Evolutionary conservation across 2,113 vertebrate species (phyloP), one percentile per base, ranked within the genome.

Genomic region (Podarcis muralis): DNA sequence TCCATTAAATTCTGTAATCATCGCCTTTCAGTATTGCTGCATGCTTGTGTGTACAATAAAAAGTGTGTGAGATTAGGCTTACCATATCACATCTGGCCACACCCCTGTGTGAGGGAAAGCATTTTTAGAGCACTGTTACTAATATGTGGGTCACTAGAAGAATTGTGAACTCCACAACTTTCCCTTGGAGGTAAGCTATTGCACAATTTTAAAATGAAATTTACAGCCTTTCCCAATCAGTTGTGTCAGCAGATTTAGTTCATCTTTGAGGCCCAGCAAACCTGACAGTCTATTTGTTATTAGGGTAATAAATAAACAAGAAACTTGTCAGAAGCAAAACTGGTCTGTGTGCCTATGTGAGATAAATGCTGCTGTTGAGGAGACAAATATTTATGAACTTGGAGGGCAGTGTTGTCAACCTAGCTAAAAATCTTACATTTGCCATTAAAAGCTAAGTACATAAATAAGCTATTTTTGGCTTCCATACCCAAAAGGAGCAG

Each of bases 201-300:
- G 88, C 91, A 92, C 81, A 80, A 35, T 92, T 94, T 95, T 93
- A 93, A 94, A 62, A 88, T 88, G 59, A 94, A 95, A 96, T 95
- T 95, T 96, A 88, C 87, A 94, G 93, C 90, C 40, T 0, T 88
- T 95, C 90, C 91, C 93, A 95, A 95, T 95, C 92, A 94, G 92
- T 95, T 95, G 92, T 95, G 94, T 94, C 95, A 96, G 94, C 94
- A 95, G 92, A 92, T 94, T 95, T 93, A 95, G 93, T 92, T 95
- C 92, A 89, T 95, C 91, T 95, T 94, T 94, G 95, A 88, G 90
- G 92, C 96, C 95, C 92, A 95, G 92, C 53, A 88, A 96, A 95
- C 92, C 91, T 96, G 97, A 97, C 97, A 96, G 95, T 96, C 95
- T 95, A 97, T 97, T 97, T 97, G 95, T 97, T 97, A 96, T 97